Evolutionary conservation across 37 sponge, comb jelly and placozoan genomes (phyloP).

Genomic region (Diacarnus erythraeanus): DNA sequence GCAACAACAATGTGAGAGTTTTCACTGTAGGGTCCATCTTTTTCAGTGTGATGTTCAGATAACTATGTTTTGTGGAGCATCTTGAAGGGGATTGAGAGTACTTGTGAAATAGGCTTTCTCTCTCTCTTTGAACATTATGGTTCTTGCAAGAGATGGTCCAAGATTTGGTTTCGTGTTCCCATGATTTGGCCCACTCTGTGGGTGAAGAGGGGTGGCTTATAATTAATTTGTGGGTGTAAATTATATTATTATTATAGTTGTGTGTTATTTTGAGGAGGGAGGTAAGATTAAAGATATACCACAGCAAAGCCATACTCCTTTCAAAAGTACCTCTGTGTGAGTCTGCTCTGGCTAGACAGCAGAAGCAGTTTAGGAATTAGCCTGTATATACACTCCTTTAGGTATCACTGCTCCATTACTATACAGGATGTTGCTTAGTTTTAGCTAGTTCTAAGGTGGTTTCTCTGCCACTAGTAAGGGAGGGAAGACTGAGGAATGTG

Average conservation of each 20-base stretch:
- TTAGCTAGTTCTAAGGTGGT: too few species aligned
- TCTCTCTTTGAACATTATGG: slow-evolving; percentile 89
- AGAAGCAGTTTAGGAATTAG: too few species aligned
- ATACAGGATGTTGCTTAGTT: too few species aligned
- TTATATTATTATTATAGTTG: background rate
- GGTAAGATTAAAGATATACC: too few species aligned
- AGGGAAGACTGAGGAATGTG: too few species aligned
- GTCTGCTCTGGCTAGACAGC: too few species aligned
- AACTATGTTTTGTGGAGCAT: slow-evolving; percentile 18
- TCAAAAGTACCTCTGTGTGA: too few species aligned
- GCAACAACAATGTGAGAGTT: background rate
- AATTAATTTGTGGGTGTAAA: background rate
- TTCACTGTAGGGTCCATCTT: background rate
- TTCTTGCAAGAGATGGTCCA: slow-evolving; percentile 67
- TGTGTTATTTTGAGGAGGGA: background rate
- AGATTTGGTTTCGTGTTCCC: too few species aligned
- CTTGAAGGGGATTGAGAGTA: slow-evolving; percentile 63
- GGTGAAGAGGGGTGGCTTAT: background rate
- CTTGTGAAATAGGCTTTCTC: slow-evolving; percentile 80
- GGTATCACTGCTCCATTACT: too few species aligned
- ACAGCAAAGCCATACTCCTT: too few species aligned
- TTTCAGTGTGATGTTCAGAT: background rate
- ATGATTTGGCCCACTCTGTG: background rate
- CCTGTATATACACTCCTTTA: too few species aligned
- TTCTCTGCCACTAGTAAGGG: too few species aligned